phyloP scores from a whole-genome alignment of 1,140 invertebrate genomes.

The Drosophila obscura region DNA sequence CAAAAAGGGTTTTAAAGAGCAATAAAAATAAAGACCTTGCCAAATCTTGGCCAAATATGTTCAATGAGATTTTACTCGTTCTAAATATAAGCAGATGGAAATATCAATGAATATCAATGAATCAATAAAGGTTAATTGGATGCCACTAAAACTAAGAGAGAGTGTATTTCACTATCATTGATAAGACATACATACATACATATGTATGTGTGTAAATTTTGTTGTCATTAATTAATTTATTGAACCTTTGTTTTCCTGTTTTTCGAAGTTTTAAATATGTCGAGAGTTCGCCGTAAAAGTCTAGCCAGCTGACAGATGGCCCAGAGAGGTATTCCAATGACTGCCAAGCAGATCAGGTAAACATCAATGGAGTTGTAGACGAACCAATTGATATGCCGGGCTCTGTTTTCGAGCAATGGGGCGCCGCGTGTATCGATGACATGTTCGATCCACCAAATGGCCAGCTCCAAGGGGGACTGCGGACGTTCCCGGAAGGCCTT shows the following conservation, averaged over 20 bases:
- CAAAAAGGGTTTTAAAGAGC: too few species aligned
- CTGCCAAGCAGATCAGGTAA: slow-evolving; percentile 71
- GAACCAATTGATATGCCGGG: slow-evolving; percentile 86
- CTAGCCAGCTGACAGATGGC: slow-evolving; percentile 20
- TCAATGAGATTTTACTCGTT: too few species aligned
- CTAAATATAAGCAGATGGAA: too few species aligned
- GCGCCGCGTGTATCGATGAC: slow-evolving; percentile 85
- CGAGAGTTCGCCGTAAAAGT: slow-evolving; percentile 10
- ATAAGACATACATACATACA: too few species aligned
- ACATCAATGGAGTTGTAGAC: slow-evolving; percentile 87
- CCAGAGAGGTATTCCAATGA: slow-evolving; percentile 12
- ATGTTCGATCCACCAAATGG: slow-evolving; percentile 86
- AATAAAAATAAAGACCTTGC: too few species aligned
- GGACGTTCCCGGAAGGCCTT: slow-evolving; percentile 85
- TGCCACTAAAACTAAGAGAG: too few species aligned
- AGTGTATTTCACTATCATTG: background rate
- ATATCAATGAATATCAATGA: too few species aligned
- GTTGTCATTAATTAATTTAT: slow-evolving; percentile 18
- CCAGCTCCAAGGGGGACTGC: slow-evolving; percentile 84
- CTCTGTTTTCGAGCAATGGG: slow-evolving; percentile 83
- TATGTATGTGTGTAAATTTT: too few species aligned
- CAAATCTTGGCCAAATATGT: too few species aligned
- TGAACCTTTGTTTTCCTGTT: slow-evolving; percentile 43
- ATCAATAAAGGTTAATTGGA: too few species aligned
- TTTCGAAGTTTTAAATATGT: background rate